Base-by-base conservation (phyloP, 2,797 vertebrate genomes). In the Denticeps clupeoides region DNA sequence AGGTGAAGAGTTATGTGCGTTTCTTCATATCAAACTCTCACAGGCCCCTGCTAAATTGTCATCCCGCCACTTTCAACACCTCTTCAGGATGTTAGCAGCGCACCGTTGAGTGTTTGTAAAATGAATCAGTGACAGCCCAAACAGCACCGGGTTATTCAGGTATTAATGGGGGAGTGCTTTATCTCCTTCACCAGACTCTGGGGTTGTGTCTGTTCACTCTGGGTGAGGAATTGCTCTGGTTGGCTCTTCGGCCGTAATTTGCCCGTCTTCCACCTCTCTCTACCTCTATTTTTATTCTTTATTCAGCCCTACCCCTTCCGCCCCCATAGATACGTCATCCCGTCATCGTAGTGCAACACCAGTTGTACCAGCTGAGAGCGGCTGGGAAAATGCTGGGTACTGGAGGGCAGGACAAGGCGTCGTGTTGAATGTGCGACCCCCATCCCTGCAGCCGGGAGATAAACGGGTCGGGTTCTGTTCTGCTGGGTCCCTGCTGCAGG, bases 181-280 rank as follows among this genome's bases (percentile, higher is more conserved):
- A 53, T 55, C 57, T 55, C 48, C 5, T 40, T 50, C 43, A 24
- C 35, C 54, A 53, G 49, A 58, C 57, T 44, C 33, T 21, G 19
- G 47, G 49, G 46, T 50, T 24, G 53, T 35, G 51, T 35, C 41
- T 38, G 24, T 38, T 51, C 31, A 27, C 54, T 60, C 41, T 26
- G 47, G 46, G 35, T 47, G 51, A 57, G 40, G 58, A 54, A 52
- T 54, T 62, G 61, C 61, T 55, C 55, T 60, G 51, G 60, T 43
- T 53, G 51, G 47, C 49, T 35, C 48, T 58, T 49, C 19, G 49
- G 48, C 52, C 31, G 56, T 48, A 31, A 51, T 54, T 45, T 62
- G 38, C 53, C 37, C 48, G 46, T 57, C 26, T 45, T 41, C 51
- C 51, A 58, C 33, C 56, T 10, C 10, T 45, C 37, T 21, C 50